Base-by-base conservation (phyloP, 2,113 vertebrate genomes). In the Proterorhinus semilunaris region DNA sequence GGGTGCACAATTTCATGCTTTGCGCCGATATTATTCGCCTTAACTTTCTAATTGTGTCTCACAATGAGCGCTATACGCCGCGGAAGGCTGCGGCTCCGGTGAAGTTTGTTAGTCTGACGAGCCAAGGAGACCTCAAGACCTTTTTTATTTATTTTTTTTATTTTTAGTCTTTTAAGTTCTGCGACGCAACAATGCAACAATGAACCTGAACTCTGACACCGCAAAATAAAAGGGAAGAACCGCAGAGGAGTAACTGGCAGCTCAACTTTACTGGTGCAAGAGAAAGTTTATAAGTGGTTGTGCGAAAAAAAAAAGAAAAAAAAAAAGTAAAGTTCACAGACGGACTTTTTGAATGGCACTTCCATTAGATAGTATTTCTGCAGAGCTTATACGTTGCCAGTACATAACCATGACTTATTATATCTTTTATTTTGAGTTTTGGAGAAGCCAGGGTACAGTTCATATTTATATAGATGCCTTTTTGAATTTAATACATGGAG, bases 1-100 rank as follows among this genome's bases (percentile, higher is more conserved):
- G 55, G 43, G 52, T 69, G 65, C 68, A 74, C 75, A 81, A 87
- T 87, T 85, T 87, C 80, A 85, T 85, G 80, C 78, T 71, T 66
- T 74, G 62, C 69, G 67, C 67, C 71, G 63, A 76, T 66, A 71
- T 79, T 76, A 70, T 70, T 79, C 78, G 45, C 66, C 66, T 68
- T 65, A 58, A 79, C 53, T 72, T 75, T 79, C 36, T 77, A 81
- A 81, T 77, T 85, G 68, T 72, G 67, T 68, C 79, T 76, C 49
- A 65, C 54, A 67, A 47, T 13, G 16, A 13, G 49, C 53, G 79
- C 64, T 45, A 66, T 44, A 17, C 67, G 59, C 75, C 15, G 57
- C 16, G 48, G 55, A 46, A 69, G 52, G 55, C 55, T 42, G 55
- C 7, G 64, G n/a, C 70, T 67, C 58, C 44, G 58, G 58, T 44